Evolutionary conservation across 2,113 vertebrate genomes (phyloP).

Genomic region (Callithrix jacchus): DNA sequence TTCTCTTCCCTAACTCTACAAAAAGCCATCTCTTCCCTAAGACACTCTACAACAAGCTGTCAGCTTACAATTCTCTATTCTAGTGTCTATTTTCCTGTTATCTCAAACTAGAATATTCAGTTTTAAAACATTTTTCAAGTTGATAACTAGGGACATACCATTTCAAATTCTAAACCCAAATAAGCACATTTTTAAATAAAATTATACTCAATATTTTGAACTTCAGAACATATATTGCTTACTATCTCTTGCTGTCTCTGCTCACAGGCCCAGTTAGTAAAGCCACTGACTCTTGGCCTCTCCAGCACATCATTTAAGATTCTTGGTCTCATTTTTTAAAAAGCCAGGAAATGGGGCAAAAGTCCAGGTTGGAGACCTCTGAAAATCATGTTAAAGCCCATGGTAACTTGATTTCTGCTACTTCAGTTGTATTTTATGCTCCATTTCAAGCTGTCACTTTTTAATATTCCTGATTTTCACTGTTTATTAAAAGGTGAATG

Average conservation of each 20-base stretch:
- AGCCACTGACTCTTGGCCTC: background rate
- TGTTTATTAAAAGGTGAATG: constrained; percentile 59
- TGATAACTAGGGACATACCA: background rate
- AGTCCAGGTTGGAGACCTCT: constrained; percentile 48
- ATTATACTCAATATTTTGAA: background rate
- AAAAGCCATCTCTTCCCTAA: background rate
- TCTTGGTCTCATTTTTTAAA: constrained; percentile 56
- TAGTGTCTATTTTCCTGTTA: background rate
- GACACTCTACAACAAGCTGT: background rate
- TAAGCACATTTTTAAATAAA: background rate
- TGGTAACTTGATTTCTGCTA: constrained; percentile 58
- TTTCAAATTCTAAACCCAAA: background rate
- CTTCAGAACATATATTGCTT: background rate
- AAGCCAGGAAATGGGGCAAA: constrained; percentile 60
- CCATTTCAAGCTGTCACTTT: constrained; percentile 54
- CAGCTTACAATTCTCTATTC: background rate
- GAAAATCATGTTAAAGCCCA: constrained; percentile 57
- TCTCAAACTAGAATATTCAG: background rate
- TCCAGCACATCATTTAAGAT: constrained; percentile 44
- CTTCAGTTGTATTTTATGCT: constrained; percentile 42
- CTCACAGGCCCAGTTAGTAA: background rate
- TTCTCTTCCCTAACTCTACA: background rate
- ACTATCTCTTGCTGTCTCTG: background rate
- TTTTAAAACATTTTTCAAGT: background rate
- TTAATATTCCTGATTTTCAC: constrained; percentile 59